A percentile compares a stretch with the other conserved stretches of the same genome.
These are phyloP conservation scores for Phoxinus dragarum DNA, from an alignment of 2,797 vertebrate genomes.

Conservation along the genomic window DNA sequence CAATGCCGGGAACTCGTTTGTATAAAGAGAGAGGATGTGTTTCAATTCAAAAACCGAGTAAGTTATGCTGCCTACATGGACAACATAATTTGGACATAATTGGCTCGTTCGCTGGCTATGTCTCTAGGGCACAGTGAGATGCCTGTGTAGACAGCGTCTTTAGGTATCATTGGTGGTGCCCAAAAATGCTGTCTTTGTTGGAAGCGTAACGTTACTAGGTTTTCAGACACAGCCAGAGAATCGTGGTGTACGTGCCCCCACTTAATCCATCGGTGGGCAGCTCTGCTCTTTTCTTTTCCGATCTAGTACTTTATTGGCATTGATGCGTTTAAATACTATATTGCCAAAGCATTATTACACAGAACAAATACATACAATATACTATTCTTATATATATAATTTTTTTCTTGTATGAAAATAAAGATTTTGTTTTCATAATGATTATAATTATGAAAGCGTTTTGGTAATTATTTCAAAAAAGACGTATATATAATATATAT, in stretches of 20 bases:
- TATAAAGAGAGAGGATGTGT: neutral
- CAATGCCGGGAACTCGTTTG: conserved; percentile 29
- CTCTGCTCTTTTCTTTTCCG: neutral
- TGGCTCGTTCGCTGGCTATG: too few relatives aligned
- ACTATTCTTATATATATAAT: neutral
- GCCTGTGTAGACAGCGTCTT: neutral
- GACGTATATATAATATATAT: neutral
- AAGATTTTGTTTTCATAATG: neutral
- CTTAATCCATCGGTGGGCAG: neutral
- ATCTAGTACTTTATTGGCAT: neutral
- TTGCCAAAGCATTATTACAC: neutral
- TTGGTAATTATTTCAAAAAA: neutral
- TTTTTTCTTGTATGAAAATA: neutral
- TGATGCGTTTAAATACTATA: neutral
- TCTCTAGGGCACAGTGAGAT: neutral
- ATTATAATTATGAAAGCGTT: neutral
- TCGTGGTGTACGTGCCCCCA: conserved; percentile 46
- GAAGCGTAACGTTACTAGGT: neutral
- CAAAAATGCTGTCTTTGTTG: neutral
- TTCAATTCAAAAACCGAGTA: neutral
- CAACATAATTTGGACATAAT: neutral
- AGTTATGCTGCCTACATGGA: neutral
- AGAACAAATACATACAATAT: neutral
- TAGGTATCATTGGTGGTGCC: neutral
- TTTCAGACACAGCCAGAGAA: conserved; percentile 6